Base-by-base conservation (phyloP, 2,797 vertebrate species). In the Monodelphis domestica region DNA sequence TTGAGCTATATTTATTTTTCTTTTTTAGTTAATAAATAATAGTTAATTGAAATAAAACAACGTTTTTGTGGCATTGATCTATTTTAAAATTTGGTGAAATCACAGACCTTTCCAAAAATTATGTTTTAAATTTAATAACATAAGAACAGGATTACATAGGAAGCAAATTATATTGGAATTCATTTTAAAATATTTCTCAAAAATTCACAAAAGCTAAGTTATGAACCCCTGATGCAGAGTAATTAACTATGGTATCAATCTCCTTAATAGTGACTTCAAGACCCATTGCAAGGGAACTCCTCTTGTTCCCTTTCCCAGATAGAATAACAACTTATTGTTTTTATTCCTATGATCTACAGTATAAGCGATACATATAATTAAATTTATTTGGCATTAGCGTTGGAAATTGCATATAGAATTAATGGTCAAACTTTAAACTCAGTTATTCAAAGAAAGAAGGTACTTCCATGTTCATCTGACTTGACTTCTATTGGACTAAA, bases 401-500 rank as follows among this genome's bases (percentile, higher is more conserved):
- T 70, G 33, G 38, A 70, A 70, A 38, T 14, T 70, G 63, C n/a
- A 38, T 33, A 70, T 70, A 38, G n/a, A 14, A n/a, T 70, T 70
- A 70, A n/a, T n/a, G n/a, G n/a, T n/a, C n/a, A n/a, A 70, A 70
- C 1, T 12, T 70, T 70, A 70, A n/a, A 38, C 14, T 70, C 33
- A 6, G 15, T 38, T 0, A 70, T 38, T 70, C n/a, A 38, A n/a
- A 63, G 51, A 89, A 88, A 92, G 33, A 29, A 93, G 52, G 54
- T 33, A 21, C 1, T 38, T 0, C 28, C 14, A 53, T 54, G 26
- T 91, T 92, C 26, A 0, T 91, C 93, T 90, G 78, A 93, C 89
- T 96, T 94, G 94, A 51, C 93, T 90, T 94, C 94, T 95, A 97
- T 93, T 94, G 38, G 95, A 89, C 95, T 56, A 5, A 91, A 97